Conservation (phyloP, 2,888 invertebrate genomes). For the Lochmaea capreae region DNA sequence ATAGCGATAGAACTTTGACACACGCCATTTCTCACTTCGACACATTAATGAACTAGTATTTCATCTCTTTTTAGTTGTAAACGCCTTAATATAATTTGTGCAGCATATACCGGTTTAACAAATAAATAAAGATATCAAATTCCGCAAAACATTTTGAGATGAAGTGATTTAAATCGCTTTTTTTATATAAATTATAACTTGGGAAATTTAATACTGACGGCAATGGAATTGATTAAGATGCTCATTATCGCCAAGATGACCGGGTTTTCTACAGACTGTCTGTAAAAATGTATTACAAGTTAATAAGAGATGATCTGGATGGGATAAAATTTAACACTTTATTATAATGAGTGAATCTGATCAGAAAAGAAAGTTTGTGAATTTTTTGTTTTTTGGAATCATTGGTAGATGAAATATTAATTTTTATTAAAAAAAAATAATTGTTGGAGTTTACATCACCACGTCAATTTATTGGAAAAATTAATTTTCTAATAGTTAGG, state of each 20-base stretch:
- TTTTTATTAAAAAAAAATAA: neutral
- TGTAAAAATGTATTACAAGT: neutral
- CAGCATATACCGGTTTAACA: constrained; percentile 19
- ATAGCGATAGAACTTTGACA: neutral
- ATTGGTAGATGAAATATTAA: too few species aligned
- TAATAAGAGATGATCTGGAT: neutral
- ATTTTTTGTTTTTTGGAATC: too few species aligned
- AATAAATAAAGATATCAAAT: constrained; percentile 27
- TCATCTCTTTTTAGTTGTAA: neutral
- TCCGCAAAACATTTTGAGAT: constrained; percentile 24
- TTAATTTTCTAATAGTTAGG: neutral
- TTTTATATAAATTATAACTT: neutral
- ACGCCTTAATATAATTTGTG: constrained; percentile 1
- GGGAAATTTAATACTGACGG: constrained; percentile 12
- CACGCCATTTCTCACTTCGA: neutral
- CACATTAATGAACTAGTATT: neutral
- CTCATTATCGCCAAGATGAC: neutral
- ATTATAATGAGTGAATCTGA: too few species aligned
- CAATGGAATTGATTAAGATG: constrained; percentile 16
- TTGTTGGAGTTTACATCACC: neutral
- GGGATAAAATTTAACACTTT: neutral
- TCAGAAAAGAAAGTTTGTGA: too few species aligned
- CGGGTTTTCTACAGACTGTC: neutral
- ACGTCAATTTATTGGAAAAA: neutral
- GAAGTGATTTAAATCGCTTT: constrained; percentile 16